Conservation (phyloP, 2,113 vertebrate genomes). For the Misgurnus mizolepis region DNA sequence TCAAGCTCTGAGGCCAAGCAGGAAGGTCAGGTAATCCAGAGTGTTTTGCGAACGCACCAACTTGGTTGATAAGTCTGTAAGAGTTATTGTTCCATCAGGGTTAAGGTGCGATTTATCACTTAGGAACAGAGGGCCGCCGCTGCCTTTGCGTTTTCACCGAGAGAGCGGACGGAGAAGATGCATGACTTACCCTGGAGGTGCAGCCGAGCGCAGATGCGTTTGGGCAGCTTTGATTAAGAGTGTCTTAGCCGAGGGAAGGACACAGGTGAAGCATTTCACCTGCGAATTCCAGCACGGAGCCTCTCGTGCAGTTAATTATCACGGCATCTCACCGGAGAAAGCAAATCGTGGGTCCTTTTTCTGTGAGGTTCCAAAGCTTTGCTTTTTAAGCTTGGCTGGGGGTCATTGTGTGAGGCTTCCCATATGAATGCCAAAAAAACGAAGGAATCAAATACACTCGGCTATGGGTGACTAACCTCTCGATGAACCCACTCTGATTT, state of each 20-base stretch:
- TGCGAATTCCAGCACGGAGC: slow-evolving; percentile 42
- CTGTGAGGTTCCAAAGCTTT: background rate
- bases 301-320: slow-evolving; percentile 34
- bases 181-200: slow-evolving; percentile 61
- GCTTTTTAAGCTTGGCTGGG: background rate
- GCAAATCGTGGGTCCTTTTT: background rate
- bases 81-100: slow-evolving; percentile 19
- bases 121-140: background rate
- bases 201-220: slow-evolving; percentile 68
- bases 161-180: slow-evolving; percentile 53
- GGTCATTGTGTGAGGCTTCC: slow-evolving; percentile 40
- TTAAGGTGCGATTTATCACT: slow-evolving; percentile 26
- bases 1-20: slow-evolving; percentile 24
- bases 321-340: slow-evolving; percentile 8
- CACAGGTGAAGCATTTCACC: slow-evolving; percentile 54
- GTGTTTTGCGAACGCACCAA: background rate
- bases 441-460: slow-evolving; percentile 53
- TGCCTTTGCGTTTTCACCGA: slow-evolving; percentile 44
- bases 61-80: background rate
- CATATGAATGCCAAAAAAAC: slow-evolving; percentile 47
- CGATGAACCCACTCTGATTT: slow-evolving; percentile 32
- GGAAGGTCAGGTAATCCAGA: background rate
- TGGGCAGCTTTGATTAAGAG: slow-evolving; percentile 68
- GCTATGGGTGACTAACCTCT: slow-evolving; percentile 49
- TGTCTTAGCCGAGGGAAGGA: slow-evolving; percentile 57